phyloP scores from a whole-genome alignment of 2,888 invertebrate species.

The Standfussiana lucernea region DNA sequence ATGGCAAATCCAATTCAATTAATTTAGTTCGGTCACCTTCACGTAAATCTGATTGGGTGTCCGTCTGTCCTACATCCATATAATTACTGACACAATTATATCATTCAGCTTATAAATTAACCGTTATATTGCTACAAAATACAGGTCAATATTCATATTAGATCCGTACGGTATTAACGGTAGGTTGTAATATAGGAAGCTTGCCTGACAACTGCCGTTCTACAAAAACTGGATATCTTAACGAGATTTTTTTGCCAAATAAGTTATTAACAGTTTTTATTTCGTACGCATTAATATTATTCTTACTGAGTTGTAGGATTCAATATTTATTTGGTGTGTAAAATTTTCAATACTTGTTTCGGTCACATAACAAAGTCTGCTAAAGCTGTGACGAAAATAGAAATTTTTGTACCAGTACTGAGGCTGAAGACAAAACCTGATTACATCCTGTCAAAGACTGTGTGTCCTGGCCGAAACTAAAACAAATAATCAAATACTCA shows the following conservation, averaged over 20 bases:
- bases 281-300: not conserved
- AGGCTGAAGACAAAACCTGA: not conserved
- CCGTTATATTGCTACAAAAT: slow-evolving; percentile 51
- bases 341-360: too few relatives aligned
- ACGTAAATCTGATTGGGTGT: slow-evolving; percentile 28
- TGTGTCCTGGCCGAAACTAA: not conserved
- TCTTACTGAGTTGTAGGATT: not conserved
- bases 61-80: slow-evolving; percentile 44
- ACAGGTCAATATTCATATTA: slow-evolving; percentile 53
- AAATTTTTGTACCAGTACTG: not conserved
- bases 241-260: slow-evolving; percentile 41
- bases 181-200: slow-evolving; percentile 39
- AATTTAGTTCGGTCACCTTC: slow-evolving; percentile 29
- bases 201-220: slow-evolving; percentile 22
- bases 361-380: too few relatives aligned
- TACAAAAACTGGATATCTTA: slow-evolving; percentile 45
- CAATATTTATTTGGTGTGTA: not conserved
- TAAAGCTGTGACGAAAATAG: not conserved
- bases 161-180: slow-evolving; percentile 55
- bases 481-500: slow-evolving; percentile 15
- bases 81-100: slow-evolving; percentile 58
- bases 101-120: slow-evolving; percentile 50
- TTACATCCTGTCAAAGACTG: not conserved
- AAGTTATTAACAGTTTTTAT: slow-evolving; percentile 1
- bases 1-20: slow-evolving; percentile 34